Evolutionary conservation across 2,113 vertebrate genomes (phyloP).

Genomic region (Cyphomyrus plagiostoma): DNA sequence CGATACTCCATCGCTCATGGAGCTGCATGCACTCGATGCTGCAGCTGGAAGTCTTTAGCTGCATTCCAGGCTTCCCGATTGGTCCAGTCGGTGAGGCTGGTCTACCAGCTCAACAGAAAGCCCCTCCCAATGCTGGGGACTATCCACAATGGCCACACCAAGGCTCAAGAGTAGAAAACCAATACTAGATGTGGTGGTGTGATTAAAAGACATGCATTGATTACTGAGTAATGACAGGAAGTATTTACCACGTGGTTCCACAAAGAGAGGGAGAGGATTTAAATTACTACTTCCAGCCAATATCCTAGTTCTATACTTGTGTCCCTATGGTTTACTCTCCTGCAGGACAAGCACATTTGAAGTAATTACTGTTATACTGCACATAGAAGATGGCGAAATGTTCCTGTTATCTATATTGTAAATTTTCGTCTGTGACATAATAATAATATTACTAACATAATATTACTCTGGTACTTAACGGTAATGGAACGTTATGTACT

Average conservation of each 20-base stretch:
- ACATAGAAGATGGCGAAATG: not conserved
- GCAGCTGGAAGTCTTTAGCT: not conserved
- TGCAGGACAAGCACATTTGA: not conserved
- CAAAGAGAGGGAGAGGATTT: not conserved
- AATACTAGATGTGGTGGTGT: not conserved
- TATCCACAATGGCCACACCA: constrained; percentile 9
- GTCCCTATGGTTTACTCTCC: not conserved
- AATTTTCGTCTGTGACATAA: not conserved
- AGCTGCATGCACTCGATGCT: not conserved
- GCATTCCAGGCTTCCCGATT: constrained; percentile 13
- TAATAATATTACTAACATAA: not conserved
- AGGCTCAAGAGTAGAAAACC: not conserved
- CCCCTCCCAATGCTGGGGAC: constrained; percentile 1
- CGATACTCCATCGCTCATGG: constrained; percentile 3
- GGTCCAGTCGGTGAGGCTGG: not conserved
- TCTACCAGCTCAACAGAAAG: not conserved
- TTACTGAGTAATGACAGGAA: not conserved
- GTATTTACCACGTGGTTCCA: not conserved
- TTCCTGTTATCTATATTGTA: not conserved
- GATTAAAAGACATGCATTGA: not conserved
- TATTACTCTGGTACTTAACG: not conserved
- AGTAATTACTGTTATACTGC: not conserved
- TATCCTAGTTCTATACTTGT: not conserved
- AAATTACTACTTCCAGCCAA: not conserved
- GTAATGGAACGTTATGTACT: not conserved